Evolutionary conservation across 2,797 vertebrate genomes (phyloP).

Genomic region (Scleropages formosus): DNA sequence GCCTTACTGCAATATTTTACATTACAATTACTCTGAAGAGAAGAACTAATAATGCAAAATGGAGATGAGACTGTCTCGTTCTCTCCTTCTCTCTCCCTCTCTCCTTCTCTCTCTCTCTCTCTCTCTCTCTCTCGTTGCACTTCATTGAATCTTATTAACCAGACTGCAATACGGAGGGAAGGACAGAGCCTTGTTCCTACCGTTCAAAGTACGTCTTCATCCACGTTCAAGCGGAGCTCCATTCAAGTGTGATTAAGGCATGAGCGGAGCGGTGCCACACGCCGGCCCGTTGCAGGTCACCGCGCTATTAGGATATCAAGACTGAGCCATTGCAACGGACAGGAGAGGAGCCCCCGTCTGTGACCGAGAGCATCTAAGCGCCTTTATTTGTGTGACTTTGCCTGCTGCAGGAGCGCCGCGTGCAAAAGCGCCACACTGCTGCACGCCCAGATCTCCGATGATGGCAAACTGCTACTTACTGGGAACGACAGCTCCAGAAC

Average conservation of each 20-base stretch:
- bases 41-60: constrained; percentile 40
- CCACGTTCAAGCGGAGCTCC: constrained; percentile 20
- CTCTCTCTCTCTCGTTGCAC: not conserved
- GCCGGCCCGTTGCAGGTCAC: constrained; percentile 15
- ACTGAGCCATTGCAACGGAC: constrained; percentile 2
- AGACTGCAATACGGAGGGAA: not conserved
- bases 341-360: not conserved
- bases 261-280: constrained; percentile 8
- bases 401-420: not conserved
- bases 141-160: constrained; percentile 30
- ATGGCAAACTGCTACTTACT: not conserved
- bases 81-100: constrained; percentile 19
- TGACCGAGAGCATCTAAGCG: not conserved
- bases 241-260: constrained; percentile 30
- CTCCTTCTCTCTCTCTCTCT: not conserved
- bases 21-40: constrained; percentile 36
- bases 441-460: not conserved
- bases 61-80: constrained; percentile 32
- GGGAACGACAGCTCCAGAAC: no score
- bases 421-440: not conserved
- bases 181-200: not conserved
- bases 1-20: constrained; percentile 45
- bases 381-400: not conserved
- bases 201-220: constrained; percentile 18
- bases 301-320: not conserved